Conservation (phyloP, 2,113 vertebrate species). For the Parus major region DNA sequence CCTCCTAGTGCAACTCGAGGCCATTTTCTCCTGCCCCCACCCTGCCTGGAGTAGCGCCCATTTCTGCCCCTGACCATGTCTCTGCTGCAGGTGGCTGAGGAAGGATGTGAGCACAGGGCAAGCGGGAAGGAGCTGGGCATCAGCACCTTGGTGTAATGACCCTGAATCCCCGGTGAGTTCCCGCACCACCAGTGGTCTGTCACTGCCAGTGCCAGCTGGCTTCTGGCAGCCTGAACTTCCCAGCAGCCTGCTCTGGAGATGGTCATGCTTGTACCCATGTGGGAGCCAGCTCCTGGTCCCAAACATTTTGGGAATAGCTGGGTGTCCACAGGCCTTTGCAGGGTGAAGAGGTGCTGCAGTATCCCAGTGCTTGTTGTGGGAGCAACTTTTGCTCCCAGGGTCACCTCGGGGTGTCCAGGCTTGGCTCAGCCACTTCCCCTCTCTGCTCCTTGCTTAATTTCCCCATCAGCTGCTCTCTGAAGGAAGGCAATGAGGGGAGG, state of each 20-base stretch:
- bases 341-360: background rate
- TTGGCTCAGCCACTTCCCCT: background rate
- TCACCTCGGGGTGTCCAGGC: background rate
- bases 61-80: background rate
- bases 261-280: fast-evolving
- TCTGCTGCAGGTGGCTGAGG: background rate
- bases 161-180: fast-evolving
- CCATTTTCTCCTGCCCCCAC: background rate
- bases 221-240: background rate
- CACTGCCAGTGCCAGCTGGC: fast-evolving
- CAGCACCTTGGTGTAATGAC: background rate
- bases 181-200: background rate
- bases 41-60: background rate
- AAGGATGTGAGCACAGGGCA: fast-evolving
- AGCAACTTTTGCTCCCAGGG: background rate
- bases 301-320: fast-evolving
- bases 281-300: background rate
- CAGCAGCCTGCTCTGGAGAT: background rate
- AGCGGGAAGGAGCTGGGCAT: fast-evolving
- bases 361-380: fast-evolving
- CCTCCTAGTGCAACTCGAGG: background rate
- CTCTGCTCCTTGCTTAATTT: background rate
- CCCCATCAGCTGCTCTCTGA: background rate
- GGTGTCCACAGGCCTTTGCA: background rate
- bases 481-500: background rate